Evolutionary conservation across 2,797 vertebrate species (phyloP), one percentile per base, ranked within the genome.

Genomic region (Malurus splendens): DNA sequence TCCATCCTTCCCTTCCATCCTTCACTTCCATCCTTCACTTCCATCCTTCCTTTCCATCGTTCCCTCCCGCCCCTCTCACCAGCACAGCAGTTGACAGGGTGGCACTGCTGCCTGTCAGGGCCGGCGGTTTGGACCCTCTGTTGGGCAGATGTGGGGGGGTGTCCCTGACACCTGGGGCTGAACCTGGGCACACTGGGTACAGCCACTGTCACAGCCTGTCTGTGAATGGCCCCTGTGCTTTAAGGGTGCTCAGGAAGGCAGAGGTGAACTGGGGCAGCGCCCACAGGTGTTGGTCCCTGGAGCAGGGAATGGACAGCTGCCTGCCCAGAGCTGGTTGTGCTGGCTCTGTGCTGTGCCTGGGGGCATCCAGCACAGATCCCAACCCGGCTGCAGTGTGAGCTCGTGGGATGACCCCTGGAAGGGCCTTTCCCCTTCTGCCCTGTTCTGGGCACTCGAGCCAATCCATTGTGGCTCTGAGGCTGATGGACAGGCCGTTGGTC

Each of bases 221-320:
- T 0, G 1, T 36, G 41, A 75, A 39, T 22, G 47, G 36, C 24
- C 51, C 13, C 28, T 48, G 44, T 44, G 55, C 74, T 80, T 74
- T 60, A n/a, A 32, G 22, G 24, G 19, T 38, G 28, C 62, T 86
- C 18, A 41, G 64, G 24, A 33, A 39, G 1, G 1, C 13, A n/a
- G 28, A 71, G 57, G 36, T 64, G 55, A 57, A 23, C 42, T 4
- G 4, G 18, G 27, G 27, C 59, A 82, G 51, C 9, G 9, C 45
- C 39, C 19, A 11, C 0, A 0, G 3, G 6, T 74, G 44, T n/a
- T 1, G 2, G 38, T 33, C 17, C 45, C 44, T 41, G 48, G 67
- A 64, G 54, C 55, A 57, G 42, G 36, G 38, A 32, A 22, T 7
- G n/a, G 39, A 18, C 0, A 2, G 15, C 56, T 61, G 60, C 71